Evolutionary conservation across 2,888 invertebrate genomes (phyloP), one percentile per base, ranked within the genome.

Genomic region (Neoscelio sp.): DNA sequence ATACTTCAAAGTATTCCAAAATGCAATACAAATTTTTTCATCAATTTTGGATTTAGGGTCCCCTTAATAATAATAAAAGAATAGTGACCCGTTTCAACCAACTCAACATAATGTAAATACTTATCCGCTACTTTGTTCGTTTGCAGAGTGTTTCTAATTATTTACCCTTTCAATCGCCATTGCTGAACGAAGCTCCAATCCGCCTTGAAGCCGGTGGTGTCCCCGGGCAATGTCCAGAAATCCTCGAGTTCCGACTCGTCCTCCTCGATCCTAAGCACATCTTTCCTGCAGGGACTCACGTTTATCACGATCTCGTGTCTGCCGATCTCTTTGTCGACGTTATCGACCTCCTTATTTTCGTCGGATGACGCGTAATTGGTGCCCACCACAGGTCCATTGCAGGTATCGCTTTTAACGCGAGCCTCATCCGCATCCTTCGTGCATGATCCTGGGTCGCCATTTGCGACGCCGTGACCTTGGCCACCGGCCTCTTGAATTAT

Each of bases 121-220:
- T n/a, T n/a, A n/a, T n/a, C n/a, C n/a, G n/a, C n/a, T n/a, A n/a
- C n/a, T n/a, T n/a, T n/a, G n/a, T n/a, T n/a, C n/a, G n/a, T n/a
- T n/a, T n/a, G n/a, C 2, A n/a, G 12, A 2, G 12, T 26, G 26
- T 18, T 18, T 8, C 12, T 26, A 23, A 50, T 76, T 74, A 80
- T 84, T 88, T 91, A 94, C 94, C 94, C 92, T 90, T 93, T 92
- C 30, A 90, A 83, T 86, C 95, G 92, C 95, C 95, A 95, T 86
- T 93, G 93, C 89, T 95, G 95, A 50, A 95, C 94, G 88, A 94
- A 95, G 87, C 95, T 94, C 95, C 95, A 95, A 88, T 95, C 95
- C 79, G 93, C 94, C 80, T 92, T 91, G 85, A 91, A 89, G 18
- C 89, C 92, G 78, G 90, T 91, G 70, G 89, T 90, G 83, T 91